Evolutionary conservation across 1,140 invertebrate species (phyloP), one percentile per base, ranked within the genome.

Genomic region (Maconellicoccus hirsutus): DNA sequence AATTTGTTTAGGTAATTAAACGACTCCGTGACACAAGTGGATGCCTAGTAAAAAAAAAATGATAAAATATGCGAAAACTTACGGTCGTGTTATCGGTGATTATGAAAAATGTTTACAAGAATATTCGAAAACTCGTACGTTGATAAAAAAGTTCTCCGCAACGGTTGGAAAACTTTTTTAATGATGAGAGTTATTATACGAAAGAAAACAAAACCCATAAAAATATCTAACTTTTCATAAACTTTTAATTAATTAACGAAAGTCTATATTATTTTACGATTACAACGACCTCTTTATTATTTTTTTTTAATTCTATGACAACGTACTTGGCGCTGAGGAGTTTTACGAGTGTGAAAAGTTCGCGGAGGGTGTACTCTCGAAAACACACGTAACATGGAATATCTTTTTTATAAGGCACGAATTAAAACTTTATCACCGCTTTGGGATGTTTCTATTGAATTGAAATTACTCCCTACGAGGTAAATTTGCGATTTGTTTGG

Each of bases 61-160:
- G 2, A 52, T 52, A 52, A 52, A 52, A 52, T 52, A 52, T 52
- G 42, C n/a, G 42, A 52, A 52, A 52, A 52, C 42, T 52, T 52
- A 19, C 42, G 42, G 6, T 16, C 42, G 42, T 52, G 42, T 52
- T 52, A 52, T 52, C 42, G 42, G 29, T 2, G 42, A 52, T 16
- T 16, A 19, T 52, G 42, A 19, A 52, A 52, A 33, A 52, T 52
- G 10, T 52, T 52, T 52, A 19, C 42, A 19, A 52, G n/a, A 52
- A 52, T 52, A 52, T 52, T 19, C 42, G n/a, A 52, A 52, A 3
- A 6, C 29, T 3, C n/a, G 42, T 52, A 52, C n/a, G 42, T 8
- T 52, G 42, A 19, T 14, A 19, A 52, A 52, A 38, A 52, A 52
- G 42, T 52, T 52, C 6, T 2, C n/a, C 42, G 42, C n/a, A 52